These are phyloP conservation scores for Corvus moneduloides DNA, from an alignment of 2,113 vertebrate species.

Conservation along the genomic window DNA sequence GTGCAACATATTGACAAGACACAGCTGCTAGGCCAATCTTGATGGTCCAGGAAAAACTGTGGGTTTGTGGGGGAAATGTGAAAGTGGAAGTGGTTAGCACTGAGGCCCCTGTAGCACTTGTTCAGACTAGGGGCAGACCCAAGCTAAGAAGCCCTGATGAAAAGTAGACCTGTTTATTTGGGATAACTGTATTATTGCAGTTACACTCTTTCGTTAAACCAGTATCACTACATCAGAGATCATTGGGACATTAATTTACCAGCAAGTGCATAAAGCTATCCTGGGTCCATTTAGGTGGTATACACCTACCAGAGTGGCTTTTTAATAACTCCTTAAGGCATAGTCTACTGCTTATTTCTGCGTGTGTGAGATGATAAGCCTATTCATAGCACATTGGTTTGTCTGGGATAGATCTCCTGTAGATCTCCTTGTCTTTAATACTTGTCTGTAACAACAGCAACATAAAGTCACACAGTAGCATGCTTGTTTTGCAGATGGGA, in stretches of 20 bases:
- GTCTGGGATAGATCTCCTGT: neutral
- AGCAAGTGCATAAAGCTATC: neutral
- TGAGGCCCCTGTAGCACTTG: neutral
- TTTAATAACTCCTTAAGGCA: neutral
- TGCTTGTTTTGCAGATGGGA: neutral
- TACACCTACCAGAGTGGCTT: neutral
- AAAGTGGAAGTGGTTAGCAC: neutral
- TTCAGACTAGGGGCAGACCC: neutral
- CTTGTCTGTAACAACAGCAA: neutral
- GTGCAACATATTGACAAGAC: neutral
- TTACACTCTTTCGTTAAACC: neutral
- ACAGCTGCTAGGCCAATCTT: neutral
- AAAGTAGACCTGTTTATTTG: neutral
- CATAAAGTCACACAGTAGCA: neutral
- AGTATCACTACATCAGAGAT: neutral
- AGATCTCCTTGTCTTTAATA: neutral
- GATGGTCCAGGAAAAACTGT: neutral
- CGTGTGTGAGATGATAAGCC: neutral
- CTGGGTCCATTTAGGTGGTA: neutral
- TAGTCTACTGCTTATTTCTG: neutral
- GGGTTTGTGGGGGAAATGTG: neutral
- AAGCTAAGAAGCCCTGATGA: neutral
- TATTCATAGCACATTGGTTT: neutral
- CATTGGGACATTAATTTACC: neutral
- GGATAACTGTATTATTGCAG: neutral